Conservation (phyloP, 2,888 invertebrate genomes). For the Sylvicola cinctus region DNA sequence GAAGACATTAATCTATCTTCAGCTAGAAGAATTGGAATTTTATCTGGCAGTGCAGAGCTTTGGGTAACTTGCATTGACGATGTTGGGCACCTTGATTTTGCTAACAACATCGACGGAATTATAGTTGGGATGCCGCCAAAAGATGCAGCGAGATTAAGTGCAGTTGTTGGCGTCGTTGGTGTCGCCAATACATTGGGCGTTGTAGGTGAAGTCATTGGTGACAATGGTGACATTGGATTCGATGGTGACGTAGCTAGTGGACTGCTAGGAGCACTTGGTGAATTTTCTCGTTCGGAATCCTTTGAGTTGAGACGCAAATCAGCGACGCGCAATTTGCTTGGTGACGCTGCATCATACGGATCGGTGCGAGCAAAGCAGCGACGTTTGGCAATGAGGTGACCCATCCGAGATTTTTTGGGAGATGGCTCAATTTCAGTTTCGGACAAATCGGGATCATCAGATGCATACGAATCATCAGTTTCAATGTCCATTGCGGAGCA, state of each 20-base stretch:
- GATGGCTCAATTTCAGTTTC: slow-evolving; percentile 53
- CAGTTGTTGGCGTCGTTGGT: slow-evolving; percentile 10
- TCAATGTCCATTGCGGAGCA: slow-evolving; percentile 14
- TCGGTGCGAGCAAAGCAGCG: slow-evolving; percentile 18
- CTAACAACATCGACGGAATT: too few relatives aligned
- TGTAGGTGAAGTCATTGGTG: slow-evolving; percentile 11
- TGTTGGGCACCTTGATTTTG: too few relatives aligned
- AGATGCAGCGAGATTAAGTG: too few relatives aligned
- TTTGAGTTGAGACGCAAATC: slow-evolving; percentile 43
- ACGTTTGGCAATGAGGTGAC: slow-evolving; percentile 29
- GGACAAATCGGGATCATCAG: slow-evolving; percentile 33
- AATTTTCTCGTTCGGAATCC: slow-evolving; percentile 30
- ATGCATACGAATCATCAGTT: slow-evolving; percentile 15
- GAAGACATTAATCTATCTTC: too few relatives aligned
- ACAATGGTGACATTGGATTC: neutral
- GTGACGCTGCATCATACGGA: slow-evolving; percentile 36
- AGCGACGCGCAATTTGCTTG: slow-evolving; percentile 45
- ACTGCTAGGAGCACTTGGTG: slow-evolving; percentile 25
- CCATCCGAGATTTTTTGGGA: slow-evolving; percentile 41
- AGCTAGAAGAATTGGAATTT: too few relatives aligned
- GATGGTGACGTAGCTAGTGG: slow-evolving; percentile 16
- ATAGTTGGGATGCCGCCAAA: too few relatives aligned
- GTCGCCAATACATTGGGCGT: slow-evolving; percentile 12
- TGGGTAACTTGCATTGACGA: neutral
- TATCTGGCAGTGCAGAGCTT: too few relatives aligned